These are phyloP conservation scores for Neodiprion fabricii DNA, from an alignment of 1,140 invertebrate genomes.

Conservation along the genomic window DNA sequence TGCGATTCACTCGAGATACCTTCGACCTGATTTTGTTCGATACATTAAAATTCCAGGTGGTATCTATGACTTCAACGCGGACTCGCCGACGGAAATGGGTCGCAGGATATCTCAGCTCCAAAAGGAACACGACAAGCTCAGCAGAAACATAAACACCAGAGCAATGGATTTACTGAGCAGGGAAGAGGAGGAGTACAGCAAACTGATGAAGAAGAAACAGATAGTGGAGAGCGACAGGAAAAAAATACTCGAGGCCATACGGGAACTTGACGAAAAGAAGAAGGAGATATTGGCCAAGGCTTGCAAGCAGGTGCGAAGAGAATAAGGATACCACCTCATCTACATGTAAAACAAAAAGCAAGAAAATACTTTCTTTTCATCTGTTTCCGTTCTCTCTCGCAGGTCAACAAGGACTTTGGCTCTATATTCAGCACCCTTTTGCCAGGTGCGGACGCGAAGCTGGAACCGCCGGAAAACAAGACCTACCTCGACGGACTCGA, in stretches of 20 bases:
- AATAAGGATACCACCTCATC: constrained; percentile 13
- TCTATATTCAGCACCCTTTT: constrained; percentile 93
- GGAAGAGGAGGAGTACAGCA: constrained; percentile 86
- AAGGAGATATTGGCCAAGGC: constrained; percentile 80
- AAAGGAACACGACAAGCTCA: constrained; percentile 75
- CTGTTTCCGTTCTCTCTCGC: constrained; percentile 21
- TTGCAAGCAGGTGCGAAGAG: constrained; percentile 72
- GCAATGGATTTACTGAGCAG: constrained; percentile 86
- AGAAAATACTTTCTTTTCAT: constrained; percentile 25
- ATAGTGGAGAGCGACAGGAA: constrained; percentile 89
- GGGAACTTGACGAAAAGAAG: constrained; percentile 90
- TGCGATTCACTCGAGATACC: constrained; percentile 19
- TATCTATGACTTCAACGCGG: constrained; percentile 54
- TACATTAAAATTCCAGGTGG: constrained; percentile 41
- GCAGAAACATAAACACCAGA: constrained; percentile 81
- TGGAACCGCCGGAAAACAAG: constrained; percentile 77
- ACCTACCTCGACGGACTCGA: constrained; percentile 87
- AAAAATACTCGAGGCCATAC: constrained; percentile 83
- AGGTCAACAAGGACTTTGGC: constrained; percentile 91
- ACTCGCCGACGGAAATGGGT: constrained; percentile 60
- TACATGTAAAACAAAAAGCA: constrained; percentile 11
- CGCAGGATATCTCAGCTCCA: constrained; percentile 67
- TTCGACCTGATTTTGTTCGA: constrained; percentile 33
- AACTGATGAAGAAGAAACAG: constrained; percentile 79
- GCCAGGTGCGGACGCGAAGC: constrained; percentile 86